Evolutionary conservation across 2,888 invertebrate genomes (phyloP), one percentile per base, ranked within the genome.

Genomic region (Sesamia inferens): DNA sequence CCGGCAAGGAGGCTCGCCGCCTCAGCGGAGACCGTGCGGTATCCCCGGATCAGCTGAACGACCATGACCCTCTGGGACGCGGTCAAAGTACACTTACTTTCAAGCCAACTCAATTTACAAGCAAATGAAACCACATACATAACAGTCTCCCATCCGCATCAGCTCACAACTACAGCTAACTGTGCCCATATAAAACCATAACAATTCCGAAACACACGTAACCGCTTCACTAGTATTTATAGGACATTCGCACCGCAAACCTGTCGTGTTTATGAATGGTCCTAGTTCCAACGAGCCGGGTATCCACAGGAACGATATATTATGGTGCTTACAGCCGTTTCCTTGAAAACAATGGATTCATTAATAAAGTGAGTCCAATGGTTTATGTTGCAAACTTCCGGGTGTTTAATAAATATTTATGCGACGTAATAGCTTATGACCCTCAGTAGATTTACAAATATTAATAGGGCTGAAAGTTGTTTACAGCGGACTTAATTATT

Each of bases 231-330:
- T 58, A 44, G 57, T 83, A 85, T 77, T 77, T 82, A 85, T 75
- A 75, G 76, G 57, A 47, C 66, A 64, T 74, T 72, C 19, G 31
- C n/a, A 61, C 72, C 58, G 19, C 68, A 62, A 55, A 51, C 44
- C 61, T 39, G 71, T 76, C 79, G 71, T 79, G 67, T 82, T 83
- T 83, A 85, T 82, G 83, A 79, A 82, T 74, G 74, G 64, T 68
- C 39, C 57, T 8, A 66, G 54, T 58, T 24, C 10, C 19, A 74
- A 42, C 55, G 42, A 61, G 39, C 24, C 57, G 47, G 19, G 51
- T 57, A 47, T 76, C 71, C 64, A n/a, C 77, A 57, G 42, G 16
- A 61, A 65, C 69, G 58, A 68, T 76, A 69, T 58, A 73, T 84
- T 71, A 39, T 75, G 65, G 71, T 68, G 62, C 65, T 82, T 39